phyloP scores from a whole-genome alignment of 2,113 vertebrate species.

The Emydura subglobosa region DNA sequence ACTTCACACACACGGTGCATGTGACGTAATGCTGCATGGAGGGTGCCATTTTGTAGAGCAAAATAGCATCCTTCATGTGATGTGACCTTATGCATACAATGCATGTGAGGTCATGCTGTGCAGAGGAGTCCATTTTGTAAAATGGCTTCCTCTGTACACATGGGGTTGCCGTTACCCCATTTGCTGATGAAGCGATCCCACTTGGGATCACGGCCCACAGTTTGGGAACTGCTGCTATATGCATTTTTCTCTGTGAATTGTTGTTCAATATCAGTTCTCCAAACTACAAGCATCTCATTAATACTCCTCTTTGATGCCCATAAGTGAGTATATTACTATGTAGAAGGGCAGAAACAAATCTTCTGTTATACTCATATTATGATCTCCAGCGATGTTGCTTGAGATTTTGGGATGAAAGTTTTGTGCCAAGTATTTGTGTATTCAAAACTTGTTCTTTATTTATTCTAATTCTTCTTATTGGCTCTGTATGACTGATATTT shows the following conservation, averaged over 20 bases:
- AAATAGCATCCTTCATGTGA: too few species aligned
- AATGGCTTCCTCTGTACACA: too few species aligned
- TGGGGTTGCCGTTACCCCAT: too few species aligned
- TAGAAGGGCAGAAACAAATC: background rate
- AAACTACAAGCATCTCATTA: accelerated
- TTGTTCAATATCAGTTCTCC: background rate
- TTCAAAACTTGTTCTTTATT: background rate
- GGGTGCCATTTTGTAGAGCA: too few species aligned
- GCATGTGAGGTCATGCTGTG: too few species aligned
- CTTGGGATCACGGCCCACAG: too few species aligned
- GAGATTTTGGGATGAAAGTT: background rate
- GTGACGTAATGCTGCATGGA: too few species aligned
- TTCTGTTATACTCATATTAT: background rate
- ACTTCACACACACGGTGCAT: too few species aligned
- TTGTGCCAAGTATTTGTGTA: background rate
- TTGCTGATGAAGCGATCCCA: too few species aligned
- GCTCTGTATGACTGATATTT: background rate
- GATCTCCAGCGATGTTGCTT: background rate
- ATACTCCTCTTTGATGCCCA: accelerated
- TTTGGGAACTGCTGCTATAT: background rate
- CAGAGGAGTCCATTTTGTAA: too few species aligned
- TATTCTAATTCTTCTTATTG: background rate
- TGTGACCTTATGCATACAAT: too few species aligned
- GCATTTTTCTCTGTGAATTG: background rate
- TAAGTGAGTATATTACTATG: accelerated